phyloP scores from a whole-genome alignment of 2,797 vertebrate species.

The Aulostomus chinensis region DNA sequence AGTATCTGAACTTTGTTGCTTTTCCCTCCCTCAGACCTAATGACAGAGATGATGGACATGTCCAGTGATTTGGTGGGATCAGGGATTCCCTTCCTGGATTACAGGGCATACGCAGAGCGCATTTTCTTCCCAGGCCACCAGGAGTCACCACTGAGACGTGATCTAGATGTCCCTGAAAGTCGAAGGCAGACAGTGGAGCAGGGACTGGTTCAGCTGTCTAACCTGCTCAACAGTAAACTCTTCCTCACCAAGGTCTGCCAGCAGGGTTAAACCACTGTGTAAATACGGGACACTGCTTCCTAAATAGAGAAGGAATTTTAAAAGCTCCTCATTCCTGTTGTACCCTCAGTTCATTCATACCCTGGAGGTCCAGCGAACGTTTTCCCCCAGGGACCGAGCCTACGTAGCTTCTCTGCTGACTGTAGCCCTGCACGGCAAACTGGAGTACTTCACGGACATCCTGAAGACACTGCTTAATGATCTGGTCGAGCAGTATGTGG shows the following conservation, averaged over 20 bases:
- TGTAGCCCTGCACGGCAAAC: slow-evolving; percentile 92
- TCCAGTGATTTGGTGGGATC: slow-evolving; percentile 96
- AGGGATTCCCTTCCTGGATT: slow-evolving; percentile 95
- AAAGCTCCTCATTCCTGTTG: neutral
- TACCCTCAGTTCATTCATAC: slow-evolving; percentile 92
- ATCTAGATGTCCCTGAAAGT: slow-evolving; percentile 91
- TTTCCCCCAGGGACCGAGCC: slow-evolving; percentile 92
- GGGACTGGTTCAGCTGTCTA: slow-evolving; percentile 93
- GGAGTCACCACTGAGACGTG: slow-evolving; percentile 90
- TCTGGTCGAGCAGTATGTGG: slow-evolving; percentile 94
- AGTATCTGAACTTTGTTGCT: neutral
- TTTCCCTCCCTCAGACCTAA: slow-evolving; percentile 84
- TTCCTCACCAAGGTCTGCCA: slow-evolving; percentile 91
- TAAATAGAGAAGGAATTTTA: no score
- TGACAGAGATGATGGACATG: slow-evolving; percentile 99
- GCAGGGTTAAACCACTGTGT: no score
- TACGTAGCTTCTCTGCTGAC: slow-evolving; percentile 96
- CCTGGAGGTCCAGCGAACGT: slow-evolving; percentile 93
- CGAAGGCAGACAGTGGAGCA: slow-evolving; percentile 93
- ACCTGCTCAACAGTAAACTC: slow-evolving; percentile 97
- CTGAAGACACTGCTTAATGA: slow-evolving; percentile 93
- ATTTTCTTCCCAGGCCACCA: slow-evolving; percentile 97
- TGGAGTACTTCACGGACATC: slow-evolving; percentile 98
- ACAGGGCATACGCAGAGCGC: slow-evolving; percentile 90
- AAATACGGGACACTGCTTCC: no score